Conservation (phyloP, 2,888 invertebrate genomes). For the Myathropa florea region DNA sequence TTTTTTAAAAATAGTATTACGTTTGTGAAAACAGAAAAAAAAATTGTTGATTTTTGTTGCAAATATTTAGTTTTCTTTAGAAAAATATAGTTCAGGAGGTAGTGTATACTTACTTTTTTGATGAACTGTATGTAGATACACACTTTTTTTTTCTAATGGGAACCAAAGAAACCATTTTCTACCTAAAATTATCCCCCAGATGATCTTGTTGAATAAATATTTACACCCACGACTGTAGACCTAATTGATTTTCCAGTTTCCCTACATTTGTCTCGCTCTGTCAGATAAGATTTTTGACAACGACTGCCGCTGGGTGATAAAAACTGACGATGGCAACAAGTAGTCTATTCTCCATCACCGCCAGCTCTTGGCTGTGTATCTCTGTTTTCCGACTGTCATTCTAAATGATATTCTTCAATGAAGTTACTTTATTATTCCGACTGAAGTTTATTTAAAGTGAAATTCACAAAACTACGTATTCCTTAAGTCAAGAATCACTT, state of each 20-base stretch:
- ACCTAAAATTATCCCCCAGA: too few species aligned
- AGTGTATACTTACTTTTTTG: too few species aligned
- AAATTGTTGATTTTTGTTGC: too few species aligned
- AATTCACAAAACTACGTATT: not conserved
- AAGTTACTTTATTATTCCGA: not conserved
- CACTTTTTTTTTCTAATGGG: too few species aligned
- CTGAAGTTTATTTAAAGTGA: not conserved
- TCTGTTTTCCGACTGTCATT: not conserved
- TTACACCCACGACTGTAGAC: slow-evolving; percentile 39
- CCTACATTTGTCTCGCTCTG: slow-evolving; percentile 10
- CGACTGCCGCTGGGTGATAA: not conserved
- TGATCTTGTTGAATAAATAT: not conserved
- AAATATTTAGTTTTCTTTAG: too few species aligned
- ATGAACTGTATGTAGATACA: too few species aligned
- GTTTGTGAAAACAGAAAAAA: too few species aligned
- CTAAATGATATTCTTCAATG: not conserved
- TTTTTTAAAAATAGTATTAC: too few species aligned
- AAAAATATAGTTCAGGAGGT: too few species aligned
- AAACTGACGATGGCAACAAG: slow-evolving; percentile 48
- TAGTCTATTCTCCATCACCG: slow-evolving; percentile 8
- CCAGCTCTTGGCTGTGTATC: not conserved
- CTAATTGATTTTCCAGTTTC: not conserved
- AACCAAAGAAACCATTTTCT: too few species aligned
- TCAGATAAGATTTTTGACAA: slow-evolving; percentile 42
- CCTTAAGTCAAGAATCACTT: not conserved